Conservation (phyloP, 2,797 vertebrate species). For the Taeniopygia guttata region DNA sequence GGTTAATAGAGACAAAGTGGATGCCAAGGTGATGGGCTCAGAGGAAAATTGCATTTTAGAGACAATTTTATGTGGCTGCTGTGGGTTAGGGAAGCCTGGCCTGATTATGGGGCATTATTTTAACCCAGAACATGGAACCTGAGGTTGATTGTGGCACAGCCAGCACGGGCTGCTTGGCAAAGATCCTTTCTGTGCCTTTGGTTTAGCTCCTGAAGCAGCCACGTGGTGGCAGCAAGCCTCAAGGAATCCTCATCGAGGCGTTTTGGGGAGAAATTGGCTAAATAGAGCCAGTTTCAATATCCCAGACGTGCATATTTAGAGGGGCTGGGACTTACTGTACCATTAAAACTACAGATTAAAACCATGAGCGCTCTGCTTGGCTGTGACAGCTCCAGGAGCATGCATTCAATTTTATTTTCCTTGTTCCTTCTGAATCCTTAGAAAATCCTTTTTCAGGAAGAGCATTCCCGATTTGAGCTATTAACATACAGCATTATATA, state of each 20-base stretch:
- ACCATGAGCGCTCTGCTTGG: background rate
- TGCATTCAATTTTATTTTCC: background rate
- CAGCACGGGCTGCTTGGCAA: background rate
- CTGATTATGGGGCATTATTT: background rate
- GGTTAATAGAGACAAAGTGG: background rate
- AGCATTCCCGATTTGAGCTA: background rate
- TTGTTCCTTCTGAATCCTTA: background rate
- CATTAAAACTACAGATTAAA: background rate
- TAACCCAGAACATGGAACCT: background rate
- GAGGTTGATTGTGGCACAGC: background rate
- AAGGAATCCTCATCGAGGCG: background rate
- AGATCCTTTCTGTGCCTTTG: background rate
- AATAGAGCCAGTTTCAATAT: background rate
- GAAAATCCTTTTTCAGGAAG: background rate
- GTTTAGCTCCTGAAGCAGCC: background rate
- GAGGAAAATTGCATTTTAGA: background rate
- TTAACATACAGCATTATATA: background rate
- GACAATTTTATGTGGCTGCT: background rate
- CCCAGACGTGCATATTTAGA: background rate
- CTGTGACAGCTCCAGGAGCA: background rate
- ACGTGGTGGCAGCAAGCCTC: constrained; percentile 72
- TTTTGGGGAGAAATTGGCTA: background rate
- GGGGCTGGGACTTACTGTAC: background rate
- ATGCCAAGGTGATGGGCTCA: background rate
- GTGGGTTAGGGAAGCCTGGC: background rate